Percentiles rank a stretch among this genome's conserved stretches.
phyloP scores from a whole-genome alignment of 1,140 invertebrate species.

The Meloidogyne exigua region DNA sequence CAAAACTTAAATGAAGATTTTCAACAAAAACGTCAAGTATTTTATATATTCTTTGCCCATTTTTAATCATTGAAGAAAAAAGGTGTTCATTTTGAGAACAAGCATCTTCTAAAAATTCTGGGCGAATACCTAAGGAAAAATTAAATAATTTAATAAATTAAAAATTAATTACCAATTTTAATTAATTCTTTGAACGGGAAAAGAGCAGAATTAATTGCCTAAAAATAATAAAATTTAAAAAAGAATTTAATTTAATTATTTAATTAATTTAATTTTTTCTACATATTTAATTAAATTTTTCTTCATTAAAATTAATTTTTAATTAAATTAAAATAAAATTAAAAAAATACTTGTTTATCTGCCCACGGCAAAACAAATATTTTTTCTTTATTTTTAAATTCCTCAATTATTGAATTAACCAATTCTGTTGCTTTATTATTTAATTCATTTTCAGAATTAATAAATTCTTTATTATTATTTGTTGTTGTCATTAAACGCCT shows the following conservation, averaged over 20 bases:
- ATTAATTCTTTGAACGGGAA: slow-evolving; percentile 14
- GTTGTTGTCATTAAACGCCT: background rate
- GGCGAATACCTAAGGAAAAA: slow-evolving; percentile 28
- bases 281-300: too few species aligned
- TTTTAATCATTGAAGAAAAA: slow-evolving; percentile 31
- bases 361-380: background rate
- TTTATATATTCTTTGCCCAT: slow-evolving; percentile 27
- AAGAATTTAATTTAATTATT: too few species aligned
- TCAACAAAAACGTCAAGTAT: slow-evolving; percentile 28
- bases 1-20: slow-evolving; percentile 26
- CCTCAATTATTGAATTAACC: background rate
- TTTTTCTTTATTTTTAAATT: background rate
- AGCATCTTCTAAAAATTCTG: slow-evolving; percentile 37
- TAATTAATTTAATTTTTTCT: too few species aligned
- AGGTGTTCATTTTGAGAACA: background rate
- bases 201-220: background rate
- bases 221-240: too few species aligned
- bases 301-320: too few species aligned
- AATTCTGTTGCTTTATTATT: background rate
- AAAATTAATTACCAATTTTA: background rate
- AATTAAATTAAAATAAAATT: background rate
- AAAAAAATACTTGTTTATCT: background rate
- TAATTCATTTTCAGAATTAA: background rate
- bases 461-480: background rate
- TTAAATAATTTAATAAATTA: background rate